Evolutionary conservation across 2,113 vertebrate species (phyloP), one percentile per base, ranked within the genome.

Genomic region (Lonchura striata): DNA sequence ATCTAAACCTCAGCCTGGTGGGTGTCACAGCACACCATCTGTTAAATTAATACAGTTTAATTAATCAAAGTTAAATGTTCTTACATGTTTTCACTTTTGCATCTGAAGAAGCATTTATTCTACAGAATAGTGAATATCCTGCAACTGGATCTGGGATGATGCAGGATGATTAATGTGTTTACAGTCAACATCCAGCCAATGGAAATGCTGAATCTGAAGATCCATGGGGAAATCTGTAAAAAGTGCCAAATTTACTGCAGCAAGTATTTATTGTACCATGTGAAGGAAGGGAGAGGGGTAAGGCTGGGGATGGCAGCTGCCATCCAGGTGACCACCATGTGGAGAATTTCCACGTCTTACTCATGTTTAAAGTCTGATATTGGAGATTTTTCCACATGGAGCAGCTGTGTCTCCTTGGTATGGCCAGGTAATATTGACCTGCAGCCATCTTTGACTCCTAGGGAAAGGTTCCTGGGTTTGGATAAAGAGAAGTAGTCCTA

Each of bases 101-200:
- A 50, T 86, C 68, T 53, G 64, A 91, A 74, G 44, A 47, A 5
- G 2, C 92, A 92, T 93, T 94, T 88, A 90, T 91, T 90, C 85
- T 44, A 30, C 79, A 75, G 82, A 82, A 65, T 8, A 53, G 70
- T 31, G 15, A 85, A 50, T 70, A 66, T 89, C 71, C 87, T 91
- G 50, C 84, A 44, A 90, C 12, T 25, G 72, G 60, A 78, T 85
- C 22, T 2, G 5, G 64, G 87, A 66, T 17, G 63, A 54, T 88
- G 80, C 64, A 88, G 79, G 50, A 80, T 94, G 95, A 96, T 97
- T 90, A 96, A 96, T 96, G 93, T 97, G 96, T 96, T 97, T 96
- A 95, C 94, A 75, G 64, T 30, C 52, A 85, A 52, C 82, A 92
- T 42, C 75, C 92, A 96, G 63, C 82, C 93, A 81, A 91, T 92